phyloP scores from a whole-genome alignment of 2,797 vertebrate species.

The Nannoperca obscura region DNA sequence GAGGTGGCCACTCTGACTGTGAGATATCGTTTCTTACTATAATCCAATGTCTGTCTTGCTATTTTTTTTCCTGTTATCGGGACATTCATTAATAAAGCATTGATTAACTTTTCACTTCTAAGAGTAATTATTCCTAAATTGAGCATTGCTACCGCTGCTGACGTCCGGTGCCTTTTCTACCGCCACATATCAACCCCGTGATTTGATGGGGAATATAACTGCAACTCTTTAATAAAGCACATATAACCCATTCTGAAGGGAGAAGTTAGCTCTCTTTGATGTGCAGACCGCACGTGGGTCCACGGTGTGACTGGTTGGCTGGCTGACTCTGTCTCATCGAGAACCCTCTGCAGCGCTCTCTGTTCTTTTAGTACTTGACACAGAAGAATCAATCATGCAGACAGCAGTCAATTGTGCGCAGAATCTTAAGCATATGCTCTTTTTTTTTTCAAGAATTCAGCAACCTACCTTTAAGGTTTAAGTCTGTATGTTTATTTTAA shows the following conservation, averaged over 20 bases:
- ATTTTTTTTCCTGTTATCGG: background rate
- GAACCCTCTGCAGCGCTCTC: conserved; percentile 28
- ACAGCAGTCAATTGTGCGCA: conserved; percentile 16
- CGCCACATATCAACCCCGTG: background rate
- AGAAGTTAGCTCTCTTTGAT: conserved; percentile 45
- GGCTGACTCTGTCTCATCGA: conserved; percentile 34
- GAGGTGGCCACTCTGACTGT: conserved; percentile 89
- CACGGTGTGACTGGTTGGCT: conserved; percentile 40
- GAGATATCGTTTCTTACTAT: conserved; percentile 54
- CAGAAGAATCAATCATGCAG: conserved; percentile 35
- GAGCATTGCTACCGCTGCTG: background rate
- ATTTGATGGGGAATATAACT: conserved; percentile 22
- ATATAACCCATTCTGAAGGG: conserved; percentile 17
- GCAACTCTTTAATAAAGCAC: conserved; percentile 31
- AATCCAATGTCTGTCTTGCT: background rate
- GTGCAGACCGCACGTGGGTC: conserved; percentile 45
- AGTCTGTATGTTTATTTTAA: conserved; percentile 2
- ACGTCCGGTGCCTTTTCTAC: conserved; percentile 7
- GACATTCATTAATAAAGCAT: conserved; percentile 26
- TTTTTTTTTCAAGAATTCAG: conserved; percentile 21
- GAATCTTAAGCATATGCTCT: background rate
- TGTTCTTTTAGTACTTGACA: conserved; percentile 21
- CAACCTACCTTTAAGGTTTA: background rate
- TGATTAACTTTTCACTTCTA: conserved; percentile 12
- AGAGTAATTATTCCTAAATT: conserved; percentile 22